phyloP scores from a whole-genome alignment of 2,113 vertebrate genomes.

The Tachuris rubrigastra region DNA sequence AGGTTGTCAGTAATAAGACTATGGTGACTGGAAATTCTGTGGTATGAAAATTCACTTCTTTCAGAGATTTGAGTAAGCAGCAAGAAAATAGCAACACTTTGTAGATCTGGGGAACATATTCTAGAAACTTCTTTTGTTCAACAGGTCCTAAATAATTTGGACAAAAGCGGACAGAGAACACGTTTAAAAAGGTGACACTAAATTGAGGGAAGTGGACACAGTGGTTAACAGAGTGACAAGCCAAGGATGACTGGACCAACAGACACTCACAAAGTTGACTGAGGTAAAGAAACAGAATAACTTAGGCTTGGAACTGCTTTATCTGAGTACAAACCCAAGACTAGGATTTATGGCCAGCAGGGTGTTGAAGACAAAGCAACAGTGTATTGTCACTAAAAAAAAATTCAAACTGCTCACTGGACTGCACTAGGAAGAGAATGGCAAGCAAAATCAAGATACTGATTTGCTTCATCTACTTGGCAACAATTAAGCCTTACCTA shows the following conservation, averaged over 20 bases:
- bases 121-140: not conserved
- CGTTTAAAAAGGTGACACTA: not conserved
- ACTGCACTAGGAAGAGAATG: not conserved
- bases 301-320: not conserved
- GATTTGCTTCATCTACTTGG: not conserved
- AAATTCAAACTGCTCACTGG: not conserved
- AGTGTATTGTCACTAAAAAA: not conserved
- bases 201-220: fast-evolving
- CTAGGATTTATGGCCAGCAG: not conserved
- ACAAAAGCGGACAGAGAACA: not conserved
- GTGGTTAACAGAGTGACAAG: not conserved
- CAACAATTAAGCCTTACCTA: not conserved
- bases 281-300: not conserved
- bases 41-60: not conserved
- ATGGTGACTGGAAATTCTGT: not conserved
- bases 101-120: not conserved
- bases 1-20: not conserved
- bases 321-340: not conserved
- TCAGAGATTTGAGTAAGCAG: not conserved
- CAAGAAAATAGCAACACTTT: not conserved
- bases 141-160: fast-evolving
- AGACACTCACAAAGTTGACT: not conserved
- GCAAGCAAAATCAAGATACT: not conserved
- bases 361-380: not conserved
- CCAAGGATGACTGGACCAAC: not conserved